Percentiles rank a stretch among this genome's conserved stretches.
Conservation (phyloP, 2,888 invertebrate genomes). For the Dorcus hopei region DNA sequence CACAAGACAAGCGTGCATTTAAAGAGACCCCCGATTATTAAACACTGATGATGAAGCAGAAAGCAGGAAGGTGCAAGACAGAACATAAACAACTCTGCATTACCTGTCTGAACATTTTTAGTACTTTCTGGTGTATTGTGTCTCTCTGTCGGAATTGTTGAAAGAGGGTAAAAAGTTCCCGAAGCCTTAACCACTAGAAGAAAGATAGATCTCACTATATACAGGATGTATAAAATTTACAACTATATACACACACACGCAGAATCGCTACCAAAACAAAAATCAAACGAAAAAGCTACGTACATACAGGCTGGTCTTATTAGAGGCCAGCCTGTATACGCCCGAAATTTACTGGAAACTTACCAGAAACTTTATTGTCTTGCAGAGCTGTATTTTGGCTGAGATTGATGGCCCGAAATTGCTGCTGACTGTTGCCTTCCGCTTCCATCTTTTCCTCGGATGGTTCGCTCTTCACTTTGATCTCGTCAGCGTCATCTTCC, state of each 20-base stretch:
- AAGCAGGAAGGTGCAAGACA: no score
- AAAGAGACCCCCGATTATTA: neutral
- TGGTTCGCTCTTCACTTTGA: conserved; percentile 33
- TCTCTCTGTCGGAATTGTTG: conserved; percentile 55
- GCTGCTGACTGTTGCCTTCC: conserved; percentile 23
- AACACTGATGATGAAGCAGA: no score
- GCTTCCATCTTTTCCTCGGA: conserved; percentile 27
- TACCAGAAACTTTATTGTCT: conserved; percentile 45
- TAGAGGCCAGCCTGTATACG: no score
- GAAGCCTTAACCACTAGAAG: conserved; percentile 87
- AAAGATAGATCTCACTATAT: conserved; percentile 36
- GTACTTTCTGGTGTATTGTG: conserved; percentile 55
- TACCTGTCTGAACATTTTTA: conserved; percentile 57
- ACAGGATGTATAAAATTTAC: conserved; percentile 27
- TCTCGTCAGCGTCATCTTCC: conserved; percentile 37
- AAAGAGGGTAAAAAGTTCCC: conserved; percentile 88
- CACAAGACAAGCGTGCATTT: no score
- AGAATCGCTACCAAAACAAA: conserved; percentile 2
- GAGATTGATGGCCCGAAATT: conserved; percentile 43
- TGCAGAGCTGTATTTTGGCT: conserved; percentile 32
- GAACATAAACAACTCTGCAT: conserved; percentile 4
- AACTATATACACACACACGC: conserved; percentile 23
- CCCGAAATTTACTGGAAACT: conserved; percentile 18
- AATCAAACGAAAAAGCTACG: neutral
- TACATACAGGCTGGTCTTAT: no score